Evolutionary conservation across 2,888 invertebrate species (phyloP).

Genomic region (Hemaris fuciformis): DNA sequence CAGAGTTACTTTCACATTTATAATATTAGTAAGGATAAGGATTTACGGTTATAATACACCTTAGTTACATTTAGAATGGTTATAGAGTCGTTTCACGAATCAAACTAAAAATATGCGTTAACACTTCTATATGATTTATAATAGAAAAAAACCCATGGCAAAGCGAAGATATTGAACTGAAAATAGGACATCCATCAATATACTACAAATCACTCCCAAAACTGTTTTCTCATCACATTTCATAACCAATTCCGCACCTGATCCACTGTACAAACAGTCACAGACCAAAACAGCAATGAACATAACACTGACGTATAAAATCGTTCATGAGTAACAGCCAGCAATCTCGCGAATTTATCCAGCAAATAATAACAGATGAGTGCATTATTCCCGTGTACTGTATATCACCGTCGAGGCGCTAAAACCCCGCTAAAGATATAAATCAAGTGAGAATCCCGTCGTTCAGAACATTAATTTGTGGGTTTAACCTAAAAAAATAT

Average conservation of each 20-base stretch:
- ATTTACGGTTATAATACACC: too few species aligned
- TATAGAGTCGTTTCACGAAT: too few species aligned
- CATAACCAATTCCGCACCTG: neutral
- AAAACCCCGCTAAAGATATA: neutral
- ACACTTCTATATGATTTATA: too few species aligned
- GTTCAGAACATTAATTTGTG: neutral
- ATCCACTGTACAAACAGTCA: neutral
- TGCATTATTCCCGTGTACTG: neutral
- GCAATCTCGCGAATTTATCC: neutral
- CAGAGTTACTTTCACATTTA: too few species aligned
- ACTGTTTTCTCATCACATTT: neutral
- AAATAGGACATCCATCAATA: too few species aligned
- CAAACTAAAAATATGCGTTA: too few species aligned
- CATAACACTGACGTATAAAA: neutral
- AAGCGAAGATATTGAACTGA: too few species aligned
- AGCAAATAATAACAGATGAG: neutral
- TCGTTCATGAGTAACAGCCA: neutral
- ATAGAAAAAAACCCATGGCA: too few species aligned
- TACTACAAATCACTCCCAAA: neutral
- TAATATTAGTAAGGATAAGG: too few species aligned
- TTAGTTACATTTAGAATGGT: too few species aligned
- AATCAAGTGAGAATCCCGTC: neutral
- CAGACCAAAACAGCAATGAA: neutral
- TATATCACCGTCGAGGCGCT: neutral
- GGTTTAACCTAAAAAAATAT: constrained; percentile 18